Base-by-base conservation (phyloP, 2,888 invertebrate genomes). In the Agrotis clavis region DNA sequence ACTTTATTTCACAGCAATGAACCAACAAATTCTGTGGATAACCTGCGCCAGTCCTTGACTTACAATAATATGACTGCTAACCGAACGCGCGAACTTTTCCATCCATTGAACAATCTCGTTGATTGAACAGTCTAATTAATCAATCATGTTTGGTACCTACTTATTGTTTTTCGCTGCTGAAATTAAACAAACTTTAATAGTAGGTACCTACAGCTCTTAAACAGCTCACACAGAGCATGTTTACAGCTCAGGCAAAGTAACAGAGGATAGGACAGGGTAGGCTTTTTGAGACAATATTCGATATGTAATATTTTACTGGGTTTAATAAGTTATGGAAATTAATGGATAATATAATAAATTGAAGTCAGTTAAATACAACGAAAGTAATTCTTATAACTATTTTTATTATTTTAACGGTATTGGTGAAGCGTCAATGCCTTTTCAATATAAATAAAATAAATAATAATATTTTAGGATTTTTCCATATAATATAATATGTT, bases 31-130 rank as follows among this genome's bases (percentile, higher is more conserved):
- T 48, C 16, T n/a, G 9, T 18, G 4, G 79, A 82, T 79, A 77
- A 65, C 71, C 81, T 69, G 64, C 13, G 30, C n/a, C 56, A 51
- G 54, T 25, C 14, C 67, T 61, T 69, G 76, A 69, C 69, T 59
- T 21, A 59, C 53, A 51, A 68, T 57, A 41, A 67, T 48, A 57
- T 54, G 50, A 62, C 64, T 67, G 54, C 50, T 67, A 67, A 82
- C 67, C 65, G n/a, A n/a, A n/a, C n/a, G n/a, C n/a, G 51, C 51
- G 0, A 68, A 71, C 53, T 66, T 71, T 63, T 81, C 72, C 82
- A 77, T n/a, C 5, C 21, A 30, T 16, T 6, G 25, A n/a, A 21
- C 25, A 56, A 11, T n/a, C 18, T 30, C 19, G 56, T 30, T 54
- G 2, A 64, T 64, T 18, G 30, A 41, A 48, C 1, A 30, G 7